Base-by-base conservation (phyloP, 2,113 vertebrate species). In the Pimephales promelas region DNA sequence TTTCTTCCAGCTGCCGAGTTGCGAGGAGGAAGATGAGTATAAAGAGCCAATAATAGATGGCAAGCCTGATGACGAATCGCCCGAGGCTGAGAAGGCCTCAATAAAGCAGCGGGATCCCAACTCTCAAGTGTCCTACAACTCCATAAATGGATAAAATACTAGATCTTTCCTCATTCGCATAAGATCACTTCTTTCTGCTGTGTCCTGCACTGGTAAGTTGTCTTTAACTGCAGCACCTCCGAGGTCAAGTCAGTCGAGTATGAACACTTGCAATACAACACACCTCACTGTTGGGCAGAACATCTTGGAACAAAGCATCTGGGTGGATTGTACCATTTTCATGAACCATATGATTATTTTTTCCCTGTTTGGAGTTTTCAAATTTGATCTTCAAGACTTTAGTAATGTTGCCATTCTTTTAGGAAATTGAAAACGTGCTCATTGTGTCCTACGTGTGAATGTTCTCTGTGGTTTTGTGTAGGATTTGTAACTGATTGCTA, bases 1-100 rank as follows among this genome's bases (percentile, higher is more conserved):
- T 57, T 91, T 96, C 87, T 88, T 98, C 87, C 91, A 96, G 87
- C 92, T 96, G 89, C 95, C 95, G 0, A 89, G 82, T 34, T 85
- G 87, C 0, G 93, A 92, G 28, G 84, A 79, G 56, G 85, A 90
- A 10, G 88, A 90, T 0, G 92, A 93, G 2, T 92, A 95, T 57
- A 86, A 73, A 34, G 91, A 88, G 76, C 91, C 92, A 79, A 94
- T 95, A 14, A 76, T 94, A 24, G 85, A 90, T 3, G 10, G 11
- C 10, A 9, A 26, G 0, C 11, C 9, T 0, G 49, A 64, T 64
- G 13, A 86, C 18, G 45, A 47, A 56, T 9, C 78, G 0, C 31
- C 52, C 0, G 81, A 36, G 24, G 45, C 16, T 0, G 90, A 90
- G 20, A 88, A 85, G 2, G 72, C 72, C 0, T 61, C 84, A 22